These are phyloP conservation scores for Psittacula echo DNA, from an alignment of 2,797 vertebrate genomes.

Conservation along the genomic window DNA sequence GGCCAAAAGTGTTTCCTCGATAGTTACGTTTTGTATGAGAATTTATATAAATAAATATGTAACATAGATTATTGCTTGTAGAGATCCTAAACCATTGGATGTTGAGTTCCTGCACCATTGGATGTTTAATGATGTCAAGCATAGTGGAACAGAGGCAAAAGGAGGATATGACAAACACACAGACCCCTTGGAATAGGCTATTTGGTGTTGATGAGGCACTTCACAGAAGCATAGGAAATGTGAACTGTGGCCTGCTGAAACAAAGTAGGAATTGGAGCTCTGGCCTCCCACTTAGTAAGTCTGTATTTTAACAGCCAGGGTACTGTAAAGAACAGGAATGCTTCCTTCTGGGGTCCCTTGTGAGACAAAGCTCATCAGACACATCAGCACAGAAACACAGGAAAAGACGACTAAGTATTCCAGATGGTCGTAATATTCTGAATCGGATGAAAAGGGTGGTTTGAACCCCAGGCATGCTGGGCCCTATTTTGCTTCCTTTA, in stretches of 20 bases:
- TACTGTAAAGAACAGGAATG: slow-evolving; percentile 15
- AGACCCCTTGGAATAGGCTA: not conserved
- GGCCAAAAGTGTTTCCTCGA: not conserved
- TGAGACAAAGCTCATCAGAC: slow-evolving; percentile 36
- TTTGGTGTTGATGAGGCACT: slow-evolving; percentile 40
- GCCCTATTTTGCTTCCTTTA: slow-evolving; percentile 29
- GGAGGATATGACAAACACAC: not conserved
- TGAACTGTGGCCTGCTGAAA: not conserved
- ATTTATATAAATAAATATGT: not conserved
- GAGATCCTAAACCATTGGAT: not conserved
- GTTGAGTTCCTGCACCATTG: not conserved
- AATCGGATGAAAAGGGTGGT: not conserved
- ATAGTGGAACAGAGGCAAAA: not conserved
- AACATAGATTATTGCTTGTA: not conserved
- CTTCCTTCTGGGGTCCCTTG: not conserved
- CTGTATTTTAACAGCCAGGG: slow-evolving; percentile 53
- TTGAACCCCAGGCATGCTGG: slow-evolving; percentile 9
- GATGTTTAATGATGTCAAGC: not conserved
- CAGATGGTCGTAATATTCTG: slow-evolving; percentile 44
- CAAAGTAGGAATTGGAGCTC: slow-evolving; percentile 9
- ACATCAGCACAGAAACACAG: slow-evolving; percentile 41
- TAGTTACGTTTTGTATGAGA: not conserved
- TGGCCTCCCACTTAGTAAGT: slow-evolving; percentile 38
- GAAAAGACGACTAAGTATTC: slow-evolving; percentile 28
- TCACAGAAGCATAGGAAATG: not conserved